Base-by-base conservation (phyloP, 2,888 invertebrate species). In the Cheilosia vulpina region DNA sequence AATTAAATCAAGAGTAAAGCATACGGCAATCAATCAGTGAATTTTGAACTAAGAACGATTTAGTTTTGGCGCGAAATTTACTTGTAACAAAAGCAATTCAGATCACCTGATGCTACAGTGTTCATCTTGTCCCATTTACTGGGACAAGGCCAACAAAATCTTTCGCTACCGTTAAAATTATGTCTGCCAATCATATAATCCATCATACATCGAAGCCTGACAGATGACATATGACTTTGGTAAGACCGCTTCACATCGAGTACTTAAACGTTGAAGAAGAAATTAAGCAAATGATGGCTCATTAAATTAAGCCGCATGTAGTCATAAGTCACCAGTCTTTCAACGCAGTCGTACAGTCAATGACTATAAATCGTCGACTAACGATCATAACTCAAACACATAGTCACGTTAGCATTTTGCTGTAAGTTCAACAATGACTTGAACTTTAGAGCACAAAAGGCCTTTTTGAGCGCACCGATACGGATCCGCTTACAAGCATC, bases 361-460 rank as follows among this genome's bases (percentile, higher is more conserved):
- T 58, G 38, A 15, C 75, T 65, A 84, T 84, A 80, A 84, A 84
- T 84, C 84, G 80, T 80, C 58, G n/a, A 75, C 79, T 80, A 69
- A 65, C 65, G 69, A 79, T 34, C 52, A 68, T 73, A 79, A 52
- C 69, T 79, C 45, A 58, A 69, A 53, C 31, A 63, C 34, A 17
- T 24, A 79, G 83, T 69, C 80, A 71, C 73, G 73, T 79, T 47
- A 62, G 43, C 47, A 52, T 69, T 13, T 38, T n/a, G 50, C 50
- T 52, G 57, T 47, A 24, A 69, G 84, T 65, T 75, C 75, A 80
- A 75, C 80, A 80, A 75, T 75, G 19, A 68, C 50, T 80, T 84
- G 84, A 84, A 80, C 84, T 84, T 80, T 84, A 63, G 43, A 62
- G 53, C 41, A 72, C 55, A 69, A 71, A 73, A 84, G 60, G 75